Evolutionary conservation across 2,888 invertebrate species (phyloP).

Genomic region (Rhabditophanes sp.): DNA sequence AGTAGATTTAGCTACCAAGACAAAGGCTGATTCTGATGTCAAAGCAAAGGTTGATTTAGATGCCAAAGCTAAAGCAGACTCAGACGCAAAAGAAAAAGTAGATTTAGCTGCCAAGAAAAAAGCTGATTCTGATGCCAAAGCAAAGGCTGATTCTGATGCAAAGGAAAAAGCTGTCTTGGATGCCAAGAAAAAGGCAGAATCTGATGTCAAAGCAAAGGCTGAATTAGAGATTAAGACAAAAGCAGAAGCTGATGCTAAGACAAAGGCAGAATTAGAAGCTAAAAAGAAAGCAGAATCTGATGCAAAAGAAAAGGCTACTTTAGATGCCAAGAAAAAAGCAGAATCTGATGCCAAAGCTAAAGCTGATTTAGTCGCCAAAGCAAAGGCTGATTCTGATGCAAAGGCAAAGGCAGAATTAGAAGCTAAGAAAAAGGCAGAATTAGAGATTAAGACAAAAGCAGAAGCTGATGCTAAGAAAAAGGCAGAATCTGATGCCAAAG

Average conservation of each 20-base stretch:
- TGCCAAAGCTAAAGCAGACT: slow-evolving; percentile 1
- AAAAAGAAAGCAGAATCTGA: slow-evolving; percentile 11
- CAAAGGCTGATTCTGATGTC: too few relatives aligned
- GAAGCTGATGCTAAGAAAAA: not conserved
- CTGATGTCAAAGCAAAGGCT: slow-evolving; percentile 5
- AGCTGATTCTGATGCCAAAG: slow-evolving; percentile 6
- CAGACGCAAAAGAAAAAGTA: slow-evolving; percentile 6
- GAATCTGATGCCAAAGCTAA: not conserved
- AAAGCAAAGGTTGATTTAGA: too few relatives aligned
- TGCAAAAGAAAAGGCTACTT: slow-evolving; percentile 1
- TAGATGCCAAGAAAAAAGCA: not conserved
- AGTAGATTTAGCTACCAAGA: too few relatives aligned
- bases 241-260: slow-evolving; percentile 6
- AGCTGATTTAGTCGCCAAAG: not conserved
- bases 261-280: slow-evolving; percentile 2
- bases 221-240: slow-evolving; percentile 1
- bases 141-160: too few relatives aligned
- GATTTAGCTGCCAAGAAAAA: slow-evolving; percentile 7
- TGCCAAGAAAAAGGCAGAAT: slow-evolving; percentile 7
- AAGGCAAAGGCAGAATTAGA: not conserved
- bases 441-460: not conserved
- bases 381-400: slow-evolving; percentile 2
- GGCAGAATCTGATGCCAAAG: slow-evolving; percentile 2
- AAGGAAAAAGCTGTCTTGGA: slow-evolving; percentile 8
- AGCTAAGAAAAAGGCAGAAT: slow-evolving; percentile 1